Percentiles rank a stretch among this genome's conserved stretches.
Evolutionary conservation across 2,888 invertebrate genomes (phyloP).

Genomic region (Synergus gifuensis): DNA sequence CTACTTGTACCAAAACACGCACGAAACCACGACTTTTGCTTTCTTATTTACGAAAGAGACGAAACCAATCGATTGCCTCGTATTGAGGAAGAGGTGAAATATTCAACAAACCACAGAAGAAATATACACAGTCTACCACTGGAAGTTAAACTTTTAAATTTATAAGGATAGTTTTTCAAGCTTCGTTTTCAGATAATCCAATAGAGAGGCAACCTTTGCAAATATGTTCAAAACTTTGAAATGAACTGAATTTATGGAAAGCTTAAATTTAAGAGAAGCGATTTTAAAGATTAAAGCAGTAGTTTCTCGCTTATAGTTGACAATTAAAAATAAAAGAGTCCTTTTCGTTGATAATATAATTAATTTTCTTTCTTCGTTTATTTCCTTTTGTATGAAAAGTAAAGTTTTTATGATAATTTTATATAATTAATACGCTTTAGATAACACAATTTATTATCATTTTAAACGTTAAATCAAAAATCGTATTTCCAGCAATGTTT

Average conservation of each 20-base stretch:
- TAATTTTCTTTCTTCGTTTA: not conserved
- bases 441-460: not conserved
- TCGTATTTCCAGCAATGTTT: not conserved
- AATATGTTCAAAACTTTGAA: conserved; percentile 18
- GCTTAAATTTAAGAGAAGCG: not conserved
- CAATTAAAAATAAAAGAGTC: too few species aligned
- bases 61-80: conserved; percentile 30
- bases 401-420: not conserved
- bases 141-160: conserved; percentile 35
- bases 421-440: not conserved
- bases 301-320: too few species aligned
- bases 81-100: conserved; percentile 14
- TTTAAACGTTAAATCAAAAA: not conserved
- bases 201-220: conserved; percentile 22
- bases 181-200: conserved; percentile 8
- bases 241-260: conserved; percentile 25
- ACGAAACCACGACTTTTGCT: not conserved
- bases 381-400: not conserved
- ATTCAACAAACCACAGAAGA: conserved; percentile 20
- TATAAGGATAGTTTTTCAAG: conserved; percentile 34
- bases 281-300: not conserved
- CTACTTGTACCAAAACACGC: conserved; percentile 22
- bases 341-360: too few species aligned
- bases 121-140: conserved; percentile 8
- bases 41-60: conserved; percentile 27